A percentile compares a stretch with the other conserved stretches of the same genome.
Conservation (phyloP, 1,140 invertebrate species). For the Drosophila chauvacae region DNA sequence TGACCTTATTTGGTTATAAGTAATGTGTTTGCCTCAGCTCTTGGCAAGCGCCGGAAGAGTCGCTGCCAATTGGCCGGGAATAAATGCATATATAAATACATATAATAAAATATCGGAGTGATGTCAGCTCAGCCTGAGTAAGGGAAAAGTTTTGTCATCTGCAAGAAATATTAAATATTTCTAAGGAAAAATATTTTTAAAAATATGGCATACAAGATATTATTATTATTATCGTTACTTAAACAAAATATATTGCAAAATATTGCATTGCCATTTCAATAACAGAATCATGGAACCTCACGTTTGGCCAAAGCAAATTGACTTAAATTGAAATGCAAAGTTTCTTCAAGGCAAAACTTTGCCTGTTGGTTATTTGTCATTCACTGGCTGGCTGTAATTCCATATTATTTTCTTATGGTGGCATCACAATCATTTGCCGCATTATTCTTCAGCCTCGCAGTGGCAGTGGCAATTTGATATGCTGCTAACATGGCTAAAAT, state of each 20-base stretch:
- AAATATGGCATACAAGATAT: background rate
- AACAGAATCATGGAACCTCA: background rate
- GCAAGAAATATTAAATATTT: background rate
- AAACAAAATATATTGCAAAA: background rate
- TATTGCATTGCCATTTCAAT: background rate
- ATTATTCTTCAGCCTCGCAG: slow-evolving; percentile 35
- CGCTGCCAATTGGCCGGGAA: slow-evolving; percentile 42
- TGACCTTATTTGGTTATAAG: slow-evolving; percentile 64
- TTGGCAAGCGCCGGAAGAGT: slow-evolving; percentile 43
- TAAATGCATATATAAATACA: slow-evolving; percentile 35
- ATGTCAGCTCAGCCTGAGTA: slow-evolving; percentile 21
- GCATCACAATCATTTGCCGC: slow-evolving; percentile 36
- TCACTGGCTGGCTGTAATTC: slow-evolving; percentile 50
- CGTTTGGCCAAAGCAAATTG: background rate
- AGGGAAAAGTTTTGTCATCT: background rate
- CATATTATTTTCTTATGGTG: slow-evolving; percentile 32
- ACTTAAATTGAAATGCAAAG: background rate
- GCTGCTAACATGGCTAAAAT: slow-evolving; percentile 43
- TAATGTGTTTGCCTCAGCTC: slow-evolving; percentile 49
- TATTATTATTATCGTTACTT: background rate
- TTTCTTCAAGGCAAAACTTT: slow-evolving; percentile 8
- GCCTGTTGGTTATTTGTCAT: slow-evolving; percentile 40
- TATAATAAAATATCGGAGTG: slow-evolving; percentile 33
- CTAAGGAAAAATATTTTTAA: background rate
- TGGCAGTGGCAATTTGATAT: slow-evolving; percentile 59